These are phyloP conservation scores for Dasypolia templi DNA, from an alignment of 2,888 invertebrate species.

Conservation along the genomic window DNA sequence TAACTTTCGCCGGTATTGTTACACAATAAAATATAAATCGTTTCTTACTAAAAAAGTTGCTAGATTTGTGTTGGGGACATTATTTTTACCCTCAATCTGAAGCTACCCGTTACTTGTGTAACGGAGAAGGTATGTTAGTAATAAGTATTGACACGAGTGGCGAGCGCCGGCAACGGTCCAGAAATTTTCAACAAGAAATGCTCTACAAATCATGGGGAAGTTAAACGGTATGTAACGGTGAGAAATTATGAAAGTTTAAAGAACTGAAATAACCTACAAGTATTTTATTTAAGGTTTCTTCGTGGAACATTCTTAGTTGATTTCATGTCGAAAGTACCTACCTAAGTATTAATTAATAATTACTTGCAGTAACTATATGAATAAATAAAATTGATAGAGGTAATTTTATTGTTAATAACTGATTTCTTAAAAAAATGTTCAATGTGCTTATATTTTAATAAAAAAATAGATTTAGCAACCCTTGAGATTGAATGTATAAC, in stretches of 20 bases:
- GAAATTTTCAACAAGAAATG: conserved; percentile 70
- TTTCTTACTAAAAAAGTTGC: conserved; percentile 16
- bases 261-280: conserved; percentile 5
- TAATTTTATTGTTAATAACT: not conserved
- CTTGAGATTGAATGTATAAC: conserved; percentile 81
- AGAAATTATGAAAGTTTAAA: conserved; percentile 52
- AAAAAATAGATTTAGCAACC: conserved; percentile 45
- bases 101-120: conserved; percentile 55
- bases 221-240: conserved; percentile 54
- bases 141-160: conserved; percentile 68
- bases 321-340: not conserved
- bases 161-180: conserved; percentile 73
- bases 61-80: conserved; percentile 31
- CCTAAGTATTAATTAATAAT: not conserved
- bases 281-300: conserved; percentile 6
- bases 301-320: not conserved
- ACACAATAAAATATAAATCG: conserved; percentile 14
- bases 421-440: not conserved
- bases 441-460: conserved; percentile 38
- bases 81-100: conserved; percentile 38
- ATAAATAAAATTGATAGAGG: not conserved
- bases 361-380: not conserved
- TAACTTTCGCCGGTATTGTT: conserved; percentile 7
- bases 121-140: conserved; percentile 54
- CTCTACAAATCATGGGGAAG: conserved; percentile 69